These are phyloP conservation scores for Cyclura pinguis DNA, from an alignment of 2,797 vertebrate species.

Conservation along the genomic window DNA sequence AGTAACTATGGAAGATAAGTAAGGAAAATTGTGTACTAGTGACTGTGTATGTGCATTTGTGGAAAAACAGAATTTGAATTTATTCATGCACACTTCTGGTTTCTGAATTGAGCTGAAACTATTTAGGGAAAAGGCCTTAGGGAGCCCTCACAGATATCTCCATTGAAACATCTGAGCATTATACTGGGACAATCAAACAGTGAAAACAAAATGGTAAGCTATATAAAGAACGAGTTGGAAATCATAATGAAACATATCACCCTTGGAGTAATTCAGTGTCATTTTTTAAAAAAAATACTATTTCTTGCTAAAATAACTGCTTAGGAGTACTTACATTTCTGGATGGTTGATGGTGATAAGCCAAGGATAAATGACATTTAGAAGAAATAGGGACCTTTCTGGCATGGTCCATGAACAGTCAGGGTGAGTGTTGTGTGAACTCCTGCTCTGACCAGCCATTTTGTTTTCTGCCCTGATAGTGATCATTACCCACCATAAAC, in stretches of 20 bases:
- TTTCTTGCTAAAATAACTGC: neutral
- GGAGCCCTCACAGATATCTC: conserved; percentile 61
- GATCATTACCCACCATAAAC: too few relatives aligned
- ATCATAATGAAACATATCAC: conserved; percentile 53
- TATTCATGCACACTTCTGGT: conserved; percentile 50
- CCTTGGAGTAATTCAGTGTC: conserved; percentile 58
- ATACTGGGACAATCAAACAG: conserved; percentile 64
- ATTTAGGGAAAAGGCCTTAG: conserved; percentile 61
- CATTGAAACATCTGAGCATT: conserved; percentile 70
- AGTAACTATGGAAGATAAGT: conserved; percentile 35
- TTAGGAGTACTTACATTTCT: neutral
- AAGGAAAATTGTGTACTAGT: conserved; percentile 22
- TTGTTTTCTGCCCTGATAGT: too few relatives aligned
- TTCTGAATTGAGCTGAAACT: conserved; percentile 66
- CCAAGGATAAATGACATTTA: conserved; percentile 2
- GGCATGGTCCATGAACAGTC: neutral
- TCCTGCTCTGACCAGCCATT: neutral
- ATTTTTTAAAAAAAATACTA: conserved; percentile 27
- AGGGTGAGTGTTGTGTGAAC: neutral
- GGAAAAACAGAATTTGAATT: conserved; percentile 49
- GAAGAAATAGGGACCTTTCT: neutral
- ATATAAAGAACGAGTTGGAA: conserved; percentile 62
- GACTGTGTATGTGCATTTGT: conserved; percentile 35
- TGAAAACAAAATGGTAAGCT: conserved; percentile 50
- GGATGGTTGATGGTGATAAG: neutral